Evolutionary conservation across 2,888 invertebrate species (phyloP).

Genomic region (Conomelus anceps): DNA sequence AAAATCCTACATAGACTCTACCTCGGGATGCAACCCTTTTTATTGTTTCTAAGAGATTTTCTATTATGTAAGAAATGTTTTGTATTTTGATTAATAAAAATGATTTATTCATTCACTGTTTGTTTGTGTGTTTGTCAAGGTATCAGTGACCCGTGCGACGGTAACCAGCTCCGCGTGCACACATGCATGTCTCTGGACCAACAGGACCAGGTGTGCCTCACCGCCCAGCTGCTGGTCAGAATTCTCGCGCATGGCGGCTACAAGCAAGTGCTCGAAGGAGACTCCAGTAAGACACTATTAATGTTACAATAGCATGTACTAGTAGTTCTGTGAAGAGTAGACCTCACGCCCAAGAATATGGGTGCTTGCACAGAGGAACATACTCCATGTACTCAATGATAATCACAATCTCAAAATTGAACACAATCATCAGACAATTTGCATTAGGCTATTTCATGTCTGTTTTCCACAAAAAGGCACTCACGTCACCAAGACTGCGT

Average conservation of each 20-base stretch:
- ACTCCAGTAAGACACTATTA: slow-evolving; percentile 41
- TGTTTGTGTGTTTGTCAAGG: slow-evolving; percentile 37
- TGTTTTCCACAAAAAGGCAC: too few species aligned
- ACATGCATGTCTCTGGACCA: slow-evolving; percentile 85
- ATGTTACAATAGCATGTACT: too few species aligned
- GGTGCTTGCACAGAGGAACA: too few species aligned
- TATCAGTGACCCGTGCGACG: slow-evolving; percentile 91
- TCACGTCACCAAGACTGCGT: too few species aligned
- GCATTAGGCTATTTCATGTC: too few species aligned
- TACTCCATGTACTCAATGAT: too few species aligned
- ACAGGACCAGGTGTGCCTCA: slow-evolving; percentile 87
- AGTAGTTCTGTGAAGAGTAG: too few species aligned
- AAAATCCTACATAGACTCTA: too few species aligned
- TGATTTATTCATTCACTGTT: background rate
- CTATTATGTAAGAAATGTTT: background rate
- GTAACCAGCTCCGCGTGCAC: slow-evolving; percentile 80
- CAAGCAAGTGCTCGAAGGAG: slow-evolving; percentile 73
- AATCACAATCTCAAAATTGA: too few species aligned
- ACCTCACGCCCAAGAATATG: too few species aligned
- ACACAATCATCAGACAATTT: too few species aligned
- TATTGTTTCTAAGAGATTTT: background rate
- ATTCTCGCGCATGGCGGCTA: slow-evolving; percentile 91
- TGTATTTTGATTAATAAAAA: background rate
- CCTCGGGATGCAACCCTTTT: too few species aligned
- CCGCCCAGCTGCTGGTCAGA: slow-evolving; percentile 86